Base-by-base conservation (phyloP, 2,888 invertebrate genomes). In the Platycnemis pennipes region DNA sequence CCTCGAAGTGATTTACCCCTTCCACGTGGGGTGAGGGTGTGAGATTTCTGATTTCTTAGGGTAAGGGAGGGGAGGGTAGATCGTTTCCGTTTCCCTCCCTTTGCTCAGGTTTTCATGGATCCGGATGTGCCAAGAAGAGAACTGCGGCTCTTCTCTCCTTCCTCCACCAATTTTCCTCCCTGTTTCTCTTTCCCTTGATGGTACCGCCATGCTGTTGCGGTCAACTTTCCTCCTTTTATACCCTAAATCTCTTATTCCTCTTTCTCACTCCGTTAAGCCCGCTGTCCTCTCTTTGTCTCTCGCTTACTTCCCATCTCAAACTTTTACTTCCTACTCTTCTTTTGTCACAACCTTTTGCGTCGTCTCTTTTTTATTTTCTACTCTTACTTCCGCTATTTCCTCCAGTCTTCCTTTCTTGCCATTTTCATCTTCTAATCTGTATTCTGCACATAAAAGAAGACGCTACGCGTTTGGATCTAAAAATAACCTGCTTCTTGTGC, bases 291-390 rank as follows among this genome's bases (percentile, higher is more conserved):
- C 88, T 46, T 11, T 88, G n/a, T 49, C 42, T 56, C 22, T 13
- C 91, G 4, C 88, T n/a, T 26, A 1, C 56, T 91, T 91, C 91
- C 42, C 91, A 8, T 44, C n/a, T 37, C n/a, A n/a, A n/a, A n/a
- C n/a, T 42, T 42, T 63, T 63, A 26, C 89, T 56, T 42, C 19
- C 42, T 37, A 19, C 42, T 45, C n/a, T 44, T 26, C 56, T 44
- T 56, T 45, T 89, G 37, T 63, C 42, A 44, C 91, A 63, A 42
- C 44, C 45, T 44, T n/a, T 44, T 44, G 31, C 42, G 37, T 49
- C 88, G 31, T 8, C 37, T 49, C 89, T 49, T 88, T 45, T 19
- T n/a, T 37, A 31, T n/a, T 2, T 16, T 31, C 31, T n/a, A 77
- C 86, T 42, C 2, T 13, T n/a, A 42, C 44, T 42, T 42, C 86